Evolutionary conservation across 1,140 invertebrate species (phyloP), one percentile per base, ranked within the genome.

Genomic region (Drosophila kepulauana): DNA sequence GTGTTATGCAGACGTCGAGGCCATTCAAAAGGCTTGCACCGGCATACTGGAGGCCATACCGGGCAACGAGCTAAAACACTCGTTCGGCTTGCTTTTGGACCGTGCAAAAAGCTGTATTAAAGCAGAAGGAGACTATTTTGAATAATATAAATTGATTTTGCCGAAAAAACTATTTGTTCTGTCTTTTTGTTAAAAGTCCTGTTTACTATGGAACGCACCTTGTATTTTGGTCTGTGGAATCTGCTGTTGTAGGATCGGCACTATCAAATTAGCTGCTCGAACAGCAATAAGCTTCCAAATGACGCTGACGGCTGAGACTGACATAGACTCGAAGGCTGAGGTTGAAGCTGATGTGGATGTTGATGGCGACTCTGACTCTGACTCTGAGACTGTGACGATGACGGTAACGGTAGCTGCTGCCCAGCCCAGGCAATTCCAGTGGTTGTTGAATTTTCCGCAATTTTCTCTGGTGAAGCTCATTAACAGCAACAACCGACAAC

Each of bases 401-500:
- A 13, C 3, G 57, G 11, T 46, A 2, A 46, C 25, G 38, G 63
- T 43, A 56, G 63, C 38, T 46, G 25, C 49, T 35, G 38, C 41
- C 51, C 54, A 58, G 38, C 41, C 51, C 54, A 58, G 49, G 20
- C 49, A 61, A 41, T 51, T 43, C 20, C 41, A 66, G 52, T 80
- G 63, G 56, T 46, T 62, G 59, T 48, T 59, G 72, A 62, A 71
- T 72, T 76, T 81, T 81, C 62, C 62, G 20, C 73, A 76, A 68
- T 81, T 81, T 67, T 58, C 62, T 69, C 56, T 74, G 35, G 48
- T 45, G 62, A 73, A 81, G 79, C 79, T 81, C 66, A 81, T 81
- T 81, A 81, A 81, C 66, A 61, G 35, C 45, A 48, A 30, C 46
- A 80, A 65, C 35, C 20, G 41, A 62, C 57, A 61, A 64, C 51